These are phyloP conservation scores for Hipposideros larvatus DNA, from an alignment of 2,797 vertebrate genomes.

Conservation along the genomic window DNA sequence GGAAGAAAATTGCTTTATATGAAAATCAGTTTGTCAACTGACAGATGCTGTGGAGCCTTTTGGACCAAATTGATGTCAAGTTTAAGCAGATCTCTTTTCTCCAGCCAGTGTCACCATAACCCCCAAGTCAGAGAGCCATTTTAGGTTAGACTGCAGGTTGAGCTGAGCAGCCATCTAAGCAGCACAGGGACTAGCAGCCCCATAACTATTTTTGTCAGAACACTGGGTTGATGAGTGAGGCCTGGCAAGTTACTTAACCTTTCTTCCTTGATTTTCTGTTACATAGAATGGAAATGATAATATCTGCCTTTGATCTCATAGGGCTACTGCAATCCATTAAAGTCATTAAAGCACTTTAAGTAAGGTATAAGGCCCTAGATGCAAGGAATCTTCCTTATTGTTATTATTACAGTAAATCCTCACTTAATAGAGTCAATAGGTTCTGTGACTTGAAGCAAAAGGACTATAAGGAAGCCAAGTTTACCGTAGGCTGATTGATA, in stretches of 20 bases:
- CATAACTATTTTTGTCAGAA: conserved; percentile 37
- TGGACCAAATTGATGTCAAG: neutral
- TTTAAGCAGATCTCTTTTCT: conserved; percentile 8
- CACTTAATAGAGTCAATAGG: neutral
- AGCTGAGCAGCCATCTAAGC: neutral
- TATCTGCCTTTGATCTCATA: conserved; percentile 81
- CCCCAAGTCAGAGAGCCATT: neutral
- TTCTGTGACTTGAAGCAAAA: neutral
- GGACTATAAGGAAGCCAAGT: neutral
- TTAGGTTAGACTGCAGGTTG: neutral
- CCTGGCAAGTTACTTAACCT: conserved; percentile 81
- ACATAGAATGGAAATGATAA: conserved; percentile 77
- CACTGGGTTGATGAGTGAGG: conserved; percentile 65
- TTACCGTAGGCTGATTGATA: neutral
- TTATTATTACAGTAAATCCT: conserved; percentile 47
- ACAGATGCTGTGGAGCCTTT: neutral
- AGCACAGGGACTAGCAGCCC: neutral
- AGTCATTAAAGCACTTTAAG: conserved; percentile 79
- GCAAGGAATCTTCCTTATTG: conserved; percentile 63
- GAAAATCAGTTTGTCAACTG: neutral
- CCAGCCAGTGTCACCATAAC: neutral
- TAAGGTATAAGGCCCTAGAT: conserved; percentile 68
- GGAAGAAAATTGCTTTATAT: neutral
- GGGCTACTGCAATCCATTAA: conserved; percentile 77
- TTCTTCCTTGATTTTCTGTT: conserved; percentile 78